These are phyloP conservation scores for Psix sp. DNA, from an alignment of 1,140 invertebrate species.

Conservation along the genomic window DNA sequence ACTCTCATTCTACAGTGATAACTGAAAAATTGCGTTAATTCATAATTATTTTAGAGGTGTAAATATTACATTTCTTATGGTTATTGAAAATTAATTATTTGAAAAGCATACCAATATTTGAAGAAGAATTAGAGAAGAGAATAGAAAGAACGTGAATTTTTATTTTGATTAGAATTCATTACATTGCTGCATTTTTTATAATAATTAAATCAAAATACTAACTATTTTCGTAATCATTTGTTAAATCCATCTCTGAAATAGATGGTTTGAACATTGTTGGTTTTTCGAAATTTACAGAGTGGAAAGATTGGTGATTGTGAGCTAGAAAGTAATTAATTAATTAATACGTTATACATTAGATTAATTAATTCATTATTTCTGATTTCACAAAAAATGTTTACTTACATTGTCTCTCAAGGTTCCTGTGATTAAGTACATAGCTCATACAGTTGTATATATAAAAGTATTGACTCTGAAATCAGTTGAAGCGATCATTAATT, in stretches of 20 bases:
- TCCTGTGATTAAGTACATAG: constrained; percentile 72
- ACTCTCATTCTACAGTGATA: constrained; percentile 65
- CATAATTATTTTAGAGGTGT: constrained; percentile 3
- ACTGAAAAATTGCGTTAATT: constrained; percentile 56
- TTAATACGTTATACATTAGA: too few relatives aligned
- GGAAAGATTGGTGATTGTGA: too few relatives aligned
- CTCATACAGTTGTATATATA: constrained; percentile 74
- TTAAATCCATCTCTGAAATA: constrained; percentile 61
- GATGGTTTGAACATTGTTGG: constrained; percentile 55
- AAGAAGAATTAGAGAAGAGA: background rate
- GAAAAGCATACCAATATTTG: too few relatives aligned
- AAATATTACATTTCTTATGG: background rate
- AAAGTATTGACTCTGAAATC: constrained; percentile 74
- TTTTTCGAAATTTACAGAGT: too few relatives aligned
- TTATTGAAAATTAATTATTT: background rate
- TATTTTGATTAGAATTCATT: too few relatives aligned
- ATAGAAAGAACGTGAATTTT: background rate
- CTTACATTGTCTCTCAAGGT: constrained; percentile 71
- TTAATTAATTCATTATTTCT: too few relatives aligned
- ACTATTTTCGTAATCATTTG: constrained; percentile 66
- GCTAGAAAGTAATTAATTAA: too few relatives aligned
- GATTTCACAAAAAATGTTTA: too few relatives aligned
- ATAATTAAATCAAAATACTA: constrained; percentile 56
- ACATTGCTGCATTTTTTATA: background rate
- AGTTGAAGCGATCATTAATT: constrained; percentile 17